Percentiles rank a stretch among this genome's conserved stretches.
These are phyloP conservation scores for Brachyhypopomus gauderio DNA, from an alignment of 2,113 vertebrate species.

Conservation along the genomic window DNA sequence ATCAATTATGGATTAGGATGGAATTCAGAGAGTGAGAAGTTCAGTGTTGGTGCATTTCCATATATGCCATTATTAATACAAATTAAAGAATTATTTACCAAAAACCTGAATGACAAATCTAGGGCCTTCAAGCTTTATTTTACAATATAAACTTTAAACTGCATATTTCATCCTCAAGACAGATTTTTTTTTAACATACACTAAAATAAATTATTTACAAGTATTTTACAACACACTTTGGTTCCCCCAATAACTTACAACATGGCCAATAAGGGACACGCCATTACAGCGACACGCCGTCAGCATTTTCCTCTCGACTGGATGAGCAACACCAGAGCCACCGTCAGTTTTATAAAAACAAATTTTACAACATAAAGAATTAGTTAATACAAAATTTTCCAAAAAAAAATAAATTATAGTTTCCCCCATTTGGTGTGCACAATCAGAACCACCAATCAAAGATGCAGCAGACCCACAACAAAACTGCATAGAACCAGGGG, in stretches of 20 bases:
- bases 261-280: neutral
- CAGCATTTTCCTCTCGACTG: neutral
- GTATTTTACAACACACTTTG: conserved; percentile 18
- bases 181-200: neutral
- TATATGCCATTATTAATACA: too few species aligned
- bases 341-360: neutral
- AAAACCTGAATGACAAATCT: neutral
- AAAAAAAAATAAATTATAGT: neutral
- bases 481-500: neutral
- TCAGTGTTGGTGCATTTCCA: too few species aligned
- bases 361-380: conserved; percentile 23
- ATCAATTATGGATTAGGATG: too few species aligned
- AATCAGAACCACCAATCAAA: neutral
- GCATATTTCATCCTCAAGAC: neutral
- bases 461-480: neutral
- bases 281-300: neutral
- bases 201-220: conserved; percentile 39
- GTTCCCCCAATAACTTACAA: neutral
- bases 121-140: conserved; percentile 40
- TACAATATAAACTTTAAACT: conserved; percentile 32
- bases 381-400: neutral
- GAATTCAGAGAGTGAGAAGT: too few species aligned
- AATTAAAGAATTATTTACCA: too few species aligned
- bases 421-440: neutral
- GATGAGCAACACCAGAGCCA: neutral